These are phyloP conservation scores for Myrmophylax atrothorax DNA, from an alignment of 2,113 vertebrate species.

Conservation along the genomic window DNA sequence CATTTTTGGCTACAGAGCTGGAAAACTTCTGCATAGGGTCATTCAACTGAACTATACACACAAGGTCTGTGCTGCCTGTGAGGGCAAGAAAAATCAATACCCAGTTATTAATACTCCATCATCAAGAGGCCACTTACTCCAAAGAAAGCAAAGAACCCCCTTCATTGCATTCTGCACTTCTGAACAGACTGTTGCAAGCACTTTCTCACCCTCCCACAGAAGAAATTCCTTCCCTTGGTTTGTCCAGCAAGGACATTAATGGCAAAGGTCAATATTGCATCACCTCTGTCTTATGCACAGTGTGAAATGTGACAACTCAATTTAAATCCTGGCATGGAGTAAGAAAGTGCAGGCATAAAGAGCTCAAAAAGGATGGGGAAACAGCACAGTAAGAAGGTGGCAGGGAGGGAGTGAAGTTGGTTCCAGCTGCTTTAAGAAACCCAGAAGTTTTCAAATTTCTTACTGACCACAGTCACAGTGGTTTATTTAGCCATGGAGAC, in stretches of 20 bases:
- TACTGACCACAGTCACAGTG: neutral
- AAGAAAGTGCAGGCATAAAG: neutral
- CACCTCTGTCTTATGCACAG: neutral
- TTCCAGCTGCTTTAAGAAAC: neutral
- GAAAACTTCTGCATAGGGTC: conserved; percentile 88
- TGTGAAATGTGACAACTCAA: neutral
- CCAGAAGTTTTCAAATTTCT: neutral
- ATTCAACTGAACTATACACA: conserved; percentile 82
- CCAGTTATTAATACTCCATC: neutral
- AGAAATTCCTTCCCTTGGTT: neutral
- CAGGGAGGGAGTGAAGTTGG: neutral
- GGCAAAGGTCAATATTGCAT: neutral
- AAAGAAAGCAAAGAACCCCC: neutral
- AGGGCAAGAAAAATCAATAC: neutral
- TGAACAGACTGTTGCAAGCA: neutral
- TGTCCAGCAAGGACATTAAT: neutral
- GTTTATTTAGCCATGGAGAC: neutral
- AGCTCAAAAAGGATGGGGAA: neutral
- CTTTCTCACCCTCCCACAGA: neutral
- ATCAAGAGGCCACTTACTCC: neutral
- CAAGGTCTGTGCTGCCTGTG: conserved; percentile 77
- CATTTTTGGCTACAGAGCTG: conserved; percentile 76
- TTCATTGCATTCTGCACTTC: neutral
- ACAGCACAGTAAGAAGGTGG: neutral
- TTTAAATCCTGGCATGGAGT: neutral